phyloP scores from a whole-genome alignment of 2,888 invertebrate genomes.

The Ptychoptera contaminata region DNA sequence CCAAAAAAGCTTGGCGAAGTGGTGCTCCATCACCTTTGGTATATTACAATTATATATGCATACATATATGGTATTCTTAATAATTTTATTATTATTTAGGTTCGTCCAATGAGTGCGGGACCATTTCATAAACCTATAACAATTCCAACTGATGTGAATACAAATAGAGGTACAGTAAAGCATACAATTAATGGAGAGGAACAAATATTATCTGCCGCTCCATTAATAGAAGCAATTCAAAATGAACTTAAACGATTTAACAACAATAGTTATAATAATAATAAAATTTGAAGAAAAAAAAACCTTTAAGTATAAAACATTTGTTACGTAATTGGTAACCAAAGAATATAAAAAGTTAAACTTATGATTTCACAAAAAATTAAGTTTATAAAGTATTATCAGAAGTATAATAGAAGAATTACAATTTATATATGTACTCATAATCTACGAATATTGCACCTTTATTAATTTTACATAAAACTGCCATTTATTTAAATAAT shows the following conservation, averaged over 20 bases:
- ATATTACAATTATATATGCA: too few species aligned
- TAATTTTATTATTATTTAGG: conserved; percentile 1
- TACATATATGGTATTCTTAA: neutral
- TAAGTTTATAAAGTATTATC: too few species aligned
- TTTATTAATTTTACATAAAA: too few species aligned
- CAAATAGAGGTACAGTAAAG: conserved; percentile 10
- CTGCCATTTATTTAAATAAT: too few species aligned
- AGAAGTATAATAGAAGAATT: too few species aligned
- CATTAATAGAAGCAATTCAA: conserved; percentile 71
- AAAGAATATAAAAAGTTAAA: too few species aligned
- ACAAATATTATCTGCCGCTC: conserved; percentile 57
- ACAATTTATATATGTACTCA: too few species aligned
- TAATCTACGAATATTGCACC: too few species aligned
- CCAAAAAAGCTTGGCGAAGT: conserved; percentile 35
- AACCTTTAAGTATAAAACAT: too few species aligned
- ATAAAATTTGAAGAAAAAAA: conserved; percentile 1
- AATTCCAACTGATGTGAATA: conserved; percentile 20
- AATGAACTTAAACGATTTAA: conserved; percentile 40
- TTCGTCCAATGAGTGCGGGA: conserved; percentile 48
- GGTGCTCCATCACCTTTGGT: conserved; percentile 33
- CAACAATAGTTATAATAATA: too few species aligned
- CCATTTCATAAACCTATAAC: conserved; percentile 39
- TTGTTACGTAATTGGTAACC: too few species aligned
- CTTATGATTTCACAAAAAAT: too few species aligned
- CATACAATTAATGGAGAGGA: conserved; percentile 18